Conservation (phyloP, 2,888 invertebrate species). For the Penaeus monodon region DNA sequence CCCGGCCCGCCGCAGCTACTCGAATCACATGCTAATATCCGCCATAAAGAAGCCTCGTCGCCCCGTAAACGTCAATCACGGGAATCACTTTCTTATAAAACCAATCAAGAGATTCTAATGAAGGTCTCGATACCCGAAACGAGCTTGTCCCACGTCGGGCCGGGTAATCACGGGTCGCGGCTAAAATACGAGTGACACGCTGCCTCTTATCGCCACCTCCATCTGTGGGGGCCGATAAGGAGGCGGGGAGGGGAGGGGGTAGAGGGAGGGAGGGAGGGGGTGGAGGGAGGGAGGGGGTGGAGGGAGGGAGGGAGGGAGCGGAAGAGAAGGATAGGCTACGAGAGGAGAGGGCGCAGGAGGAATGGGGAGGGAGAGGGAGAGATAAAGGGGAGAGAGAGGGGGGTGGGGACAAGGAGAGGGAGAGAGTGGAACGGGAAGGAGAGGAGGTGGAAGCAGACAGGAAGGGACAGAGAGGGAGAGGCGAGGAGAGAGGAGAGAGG, state of each 20-base stretch:
- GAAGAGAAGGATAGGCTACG: background rate
- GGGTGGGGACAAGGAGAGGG: background rate
- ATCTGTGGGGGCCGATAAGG: constrained; percentile 8
- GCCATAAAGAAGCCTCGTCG: constrained; percentile 6
- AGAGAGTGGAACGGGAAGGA: background rate
- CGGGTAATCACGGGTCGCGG: constrained; percentile 15
- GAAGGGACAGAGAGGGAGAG: no score
- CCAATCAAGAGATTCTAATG: constrained; percentile 21
- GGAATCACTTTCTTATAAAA: constrained; percentile 19
- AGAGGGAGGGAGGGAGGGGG: background rate
- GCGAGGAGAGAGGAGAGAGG: background rate
- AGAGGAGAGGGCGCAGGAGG: background rate
- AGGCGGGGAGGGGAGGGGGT: background rate
- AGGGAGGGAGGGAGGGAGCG: background rate
- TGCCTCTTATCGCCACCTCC: background rate
- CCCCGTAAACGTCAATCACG: constrained; percentile 17
- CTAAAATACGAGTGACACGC: constrained; percentile 17
- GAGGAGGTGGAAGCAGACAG: no score
- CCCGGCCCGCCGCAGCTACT: no score
- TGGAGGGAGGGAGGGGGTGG: background rate
- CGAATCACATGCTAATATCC: background rate
- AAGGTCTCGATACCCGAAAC: constrained; percentile 13
- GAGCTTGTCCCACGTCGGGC: constrained; percentile 13
- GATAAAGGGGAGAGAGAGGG: background rate
- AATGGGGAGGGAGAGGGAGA: no score